These are phyloP conservation scores for Smutsia temminckii DNA, from an alignment of 2,797 vertebrate species.

Conservation along the genomic window DNA sequence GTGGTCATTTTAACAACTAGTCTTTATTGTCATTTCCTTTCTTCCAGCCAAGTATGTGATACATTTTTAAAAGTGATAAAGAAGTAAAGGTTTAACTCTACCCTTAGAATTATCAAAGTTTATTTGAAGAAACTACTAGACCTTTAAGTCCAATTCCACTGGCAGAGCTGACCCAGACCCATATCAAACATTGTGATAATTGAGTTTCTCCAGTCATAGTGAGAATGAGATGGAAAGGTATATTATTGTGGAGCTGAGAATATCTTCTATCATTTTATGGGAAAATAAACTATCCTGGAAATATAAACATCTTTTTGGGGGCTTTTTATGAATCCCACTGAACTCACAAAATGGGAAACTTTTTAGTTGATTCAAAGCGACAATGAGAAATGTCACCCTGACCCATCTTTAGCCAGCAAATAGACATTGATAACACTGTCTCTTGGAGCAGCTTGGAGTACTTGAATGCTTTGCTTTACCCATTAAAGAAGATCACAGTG, in stretches of 20 bases:
- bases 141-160: background rate
- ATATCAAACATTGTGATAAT: conserved; percentile 24
- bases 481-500: background rate
- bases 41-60: background rate
- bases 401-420: background rate
- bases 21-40: background rate
- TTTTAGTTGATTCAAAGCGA: conserved; percentile 57
- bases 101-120: background rate
- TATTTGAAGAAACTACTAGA: conserved; percentile 16
- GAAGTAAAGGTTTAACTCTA: conserved; percentile 1
- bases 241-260: background rate
- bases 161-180: background rate
- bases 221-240: background rate
- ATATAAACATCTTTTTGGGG: conserved; percentile 7
- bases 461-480: background rate
- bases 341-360: conserved; percentile 50
- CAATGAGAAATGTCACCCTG: background rate
- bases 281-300: conserved; percentile 51
- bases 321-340: background rate
- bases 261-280: conserved; percentile 47
- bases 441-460: background rate
- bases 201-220: conserved; percentile 40
- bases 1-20: background rate
- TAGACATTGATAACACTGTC: background rate
- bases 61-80: background rate